Conservation (phyloP, 1,140 invertebrate genomes). For the Grapholita molesta region DNA sequence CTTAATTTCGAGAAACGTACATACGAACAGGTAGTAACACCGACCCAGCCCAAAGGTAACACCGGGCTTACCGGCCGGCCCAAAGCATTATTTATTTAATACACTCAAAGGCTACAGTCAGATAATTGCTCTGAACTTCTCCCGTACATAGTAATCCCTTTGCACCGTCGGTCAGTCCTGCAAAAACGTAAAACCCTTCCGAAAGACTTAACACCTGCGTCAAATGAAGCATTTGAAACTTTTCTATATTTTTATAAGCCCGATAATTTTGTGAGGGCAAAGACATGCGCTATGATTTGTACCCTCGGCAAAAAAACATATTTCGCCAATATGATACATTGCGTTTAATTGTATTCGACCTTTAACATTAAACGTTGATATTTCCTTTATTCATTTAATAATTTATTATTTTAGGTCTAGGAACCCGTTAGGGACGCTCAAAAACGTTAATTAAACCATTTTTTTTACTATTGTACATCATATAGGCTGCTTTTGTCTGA, state of each 20-base stretch:
- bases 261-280: background rate
- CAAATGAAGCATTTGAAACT: background rate
- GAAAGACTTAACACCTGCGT: background rate
- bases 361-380: no score
- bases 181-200: background rate
- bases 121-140: slow-evolving; percentile 62
- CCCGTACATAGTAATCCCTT: background rate
- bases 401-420: no score
- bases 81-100: slow-evolving; percentile 70
- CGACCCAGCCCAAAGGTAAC: slow-evolving; percentile 37
- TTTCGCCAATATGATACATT: no score
- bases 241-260: background rate
- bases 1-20: background rate
- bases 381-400: no score
- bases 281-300: no score
- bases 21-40: slow-evolving; percentile 32
- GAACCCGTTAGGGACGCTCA: no score
- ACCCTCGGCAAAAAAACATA: no score
- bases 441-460: no score
- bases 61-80: slow-evolving; percentile 36
- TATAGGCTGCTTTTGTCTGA: no score
- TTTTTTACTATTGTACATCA: no score
- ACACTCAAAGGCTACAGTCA: slow-evolving; percentile 56
- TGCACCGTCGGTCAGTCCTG: background rate
- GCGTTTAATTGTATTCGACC: no score